Percentiles rank a stretch among this genome's conserved stretches.
phyloP scores from a whole-genome alignment of 2,888 invertebrate genomes.

The Scaeva pyrastri region DNA sequence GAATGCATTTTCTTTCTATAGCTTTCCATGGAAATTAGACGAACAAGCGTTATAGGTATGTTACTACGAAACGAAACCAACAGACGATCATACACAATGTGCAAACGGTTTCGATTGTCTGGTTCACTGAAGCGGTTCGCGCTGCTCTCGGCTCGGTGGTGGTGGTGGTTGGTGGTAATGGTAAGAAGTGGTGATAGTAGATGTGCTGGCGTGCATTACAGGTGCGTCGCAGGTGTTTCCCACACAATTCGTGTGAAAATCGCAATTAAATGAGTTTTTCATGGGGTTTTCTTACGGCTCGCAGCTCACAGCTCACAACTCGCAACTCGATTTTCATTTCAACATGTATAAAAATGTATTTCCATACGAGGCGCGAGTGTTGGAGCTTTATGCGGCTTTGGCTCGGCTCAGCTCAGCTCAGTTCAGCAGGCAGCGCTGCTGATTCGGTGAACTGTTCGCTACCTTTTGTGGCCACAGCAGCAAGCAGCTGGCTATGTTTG shows the following conservation, averaged over 20 bases:
- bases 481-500: conserved; percentile 72
- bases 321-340: conserved; percentile 63
- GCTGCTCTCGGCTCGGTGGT: conserved; percentile 12
- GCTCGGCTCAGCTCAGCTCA: neutral
- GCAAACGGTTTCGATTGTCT: conserved; percentile 71
- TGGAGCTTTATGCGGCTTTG: conserved; percentile 24
- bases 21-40: conserved; percentile 67
- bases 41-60: neutral
- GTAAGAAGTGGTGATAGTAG: conserved; percentile 15
- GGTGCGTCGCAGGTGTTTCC: conserved; percentile 83
- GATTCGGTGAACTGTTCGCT: conserved; percentile 64
- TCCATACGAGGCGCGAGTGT: neutral
- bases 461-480: conserved; percentile 64
- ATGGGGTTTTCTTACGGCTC: conserved; percentile 68
- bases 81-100: conserved; percentile 28
- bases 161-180: neutral
- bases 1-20: conserved; percentile 57
- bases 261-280: conserved; percentile 82
- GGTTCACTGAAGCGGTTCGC: conserved; percentile 61
- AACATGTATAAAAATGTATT: conserved; percentile 26
- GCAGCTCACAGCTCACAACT: conserved; percentile 61
- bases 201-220: conserved; percentile 80
- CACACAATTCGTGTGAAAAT: conserved; percentile 82
- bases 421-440: conserved; percentile 1
- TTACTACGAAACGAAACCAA: neutral